A percentile compares a stretch with the other conserved stretches of the same genome.
phyloP scores from a whole-genome alignment of 2,888 invertebrate genomes.

The Lithophane leautieri region DNA sequence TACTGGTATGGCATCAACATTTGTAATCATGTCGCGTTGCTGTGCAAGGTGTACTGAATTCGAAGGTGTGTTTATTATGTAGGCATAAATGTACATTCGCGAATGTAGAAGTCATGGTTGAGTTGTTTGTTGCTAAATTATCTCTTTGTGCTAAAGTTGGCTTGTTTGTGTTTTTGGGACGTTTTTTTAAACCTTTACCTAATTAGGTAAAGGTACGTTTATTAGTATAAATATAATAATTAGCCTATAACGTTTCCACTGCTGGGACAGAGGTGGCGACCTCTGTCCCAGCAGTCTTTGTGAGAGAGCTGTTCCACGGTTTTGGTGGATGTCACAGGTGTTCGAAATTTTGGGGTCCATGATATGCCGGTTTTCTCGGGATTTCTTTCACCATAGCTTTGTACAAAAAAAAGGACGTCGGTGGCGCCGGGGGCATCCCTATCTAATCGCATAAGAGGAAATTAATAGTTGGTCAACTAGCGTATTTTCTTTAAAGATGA shows the following conservation, averaged over 20 bases:
- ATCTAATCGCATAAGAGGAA: neutral
- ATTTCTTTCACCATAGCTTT: neutral
- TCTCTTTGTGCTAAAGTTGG: neutral
- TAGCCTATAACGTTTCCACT: neutral
- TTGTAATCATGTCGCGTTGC: slow-evolving; percentile 39
- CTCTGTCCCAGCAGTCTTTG: no score
- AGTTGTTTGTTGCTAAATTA: neutral
- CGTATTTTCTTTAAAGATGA: neutral
- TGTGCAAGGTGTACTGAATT: slow-evolving; percentile 14
- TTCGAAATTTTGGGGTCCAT: neutral
- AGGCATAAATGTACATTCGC: slow-evolving; percentile 11
- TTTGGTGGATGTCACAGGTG: neutral
- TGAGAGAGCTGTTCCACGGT: neutral
- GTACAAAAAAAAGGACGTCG: neutral
- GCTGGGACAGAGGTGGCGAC: neutral
- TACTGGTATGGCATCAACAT: slow-evolving; percentile 29
- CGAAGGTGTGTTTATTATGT: slow-evolving; percentile 18
- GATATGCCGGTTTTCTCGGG: no score
- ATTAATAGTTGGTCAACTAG: neutral
- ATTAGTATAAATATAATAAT: neutral
- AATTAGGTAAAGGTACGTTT: neutral
- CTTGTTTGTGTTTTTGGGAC: neutral
- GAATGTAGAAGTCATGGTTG: neutral
- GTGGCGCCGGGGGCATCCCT: no score
- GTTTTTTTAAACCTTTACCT: no score